Base-by-base conservation (phyloP, 1,140 invertebrate species). In the Anastrepha ludens region DNA sequence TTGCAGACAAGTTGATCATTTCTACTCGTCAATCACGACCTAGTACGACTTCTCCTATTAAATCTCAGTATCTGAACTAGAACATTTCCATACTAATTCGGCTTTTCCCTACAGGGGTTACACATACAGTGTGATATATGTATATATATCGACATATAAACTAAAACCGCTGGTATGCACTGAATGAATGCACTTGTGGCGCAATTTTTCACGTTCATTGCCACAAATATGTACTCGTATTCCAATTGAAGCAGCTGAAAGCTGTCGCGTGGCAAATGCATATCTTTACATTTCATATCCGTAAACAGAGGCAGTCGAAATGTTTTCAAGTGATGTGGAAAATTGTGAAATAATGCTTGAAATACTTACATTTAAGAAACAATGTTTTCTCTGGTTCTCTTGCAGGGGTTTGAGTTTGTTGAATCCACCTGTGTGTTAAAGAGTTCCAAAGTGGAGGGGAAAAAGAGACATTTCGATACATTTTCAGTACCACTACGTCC, bases 131-230 rank as follows among this genome's bases (percentile, higher is more conserved):
- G 20, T 11, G 7, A 6, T 67, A 29, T 29, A 29, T 29, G 9
- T 67, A 3, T 41, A 1, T 41, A 39, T 9, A 41, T 15, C 29
- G 29, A 0, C 13, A 4, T 39, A 4, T 41, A 15, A 65, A n/a
- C 17, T n/a, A 62, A 17, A 0, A 29, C 20, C 39, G 1, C 39
- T 67, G 65, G 29, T 15, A 29, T 41, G 39, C 29, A 67, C 65
- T 67, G 29, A 11, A 67, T 29, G 39, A 39, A 67, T 9, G 4
- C 65, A 2, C 5, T 58, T 58, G n/a, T n/a, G n/a, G n/a, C n/a
- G n/a, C 29, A 41, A 67, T 67, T 41, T 67, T 67, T 67, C 65
- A 67, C 65, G 65, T 67, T 67, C 65, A 67, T 41, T 39, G 65
- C 65, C n/a, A 67, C 65, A 67, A 67, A 67, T 41, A 3, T 0